Conservation (phyloP, 2,888 invertebrate genomes). For the Drosophila cognata region DNA sequence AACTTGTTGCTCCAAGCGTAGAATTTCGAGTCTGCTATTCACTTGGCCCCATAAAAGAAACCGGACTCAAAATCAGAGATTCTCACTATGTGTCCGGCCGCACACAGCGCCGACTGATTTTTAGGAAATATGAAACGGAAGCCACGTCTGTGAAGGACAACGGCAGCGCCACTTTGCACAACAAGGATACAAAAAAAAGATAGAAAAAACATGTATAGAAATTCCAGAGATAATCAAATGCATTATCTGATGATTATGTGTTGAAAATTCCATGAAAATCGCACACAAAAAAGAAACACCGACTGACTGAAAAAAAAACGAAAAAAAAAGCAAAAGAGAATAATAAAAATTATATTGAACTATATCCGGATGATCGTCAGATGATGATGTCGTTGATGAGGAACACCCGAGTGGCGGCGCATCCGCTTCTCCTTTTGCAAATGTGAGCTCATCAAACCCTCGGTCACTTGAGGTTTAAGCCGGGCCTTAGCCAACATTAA, state of each 20-base stretch:
- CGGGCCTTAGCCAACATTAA: conserved; percentile 67
- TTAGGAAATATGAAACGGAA: conserved; percentile 72
- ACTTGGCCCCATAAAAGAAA: conserved; percentile 33
- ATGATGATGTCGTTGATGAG: conserved; percentile 62
- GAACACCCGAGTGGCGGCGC: conserved; percentile 75
- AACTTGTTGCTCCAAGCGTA: conserved; percentile 37
- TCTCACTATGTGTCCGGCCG: conserved; percentile 57
- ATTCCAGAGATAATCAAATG: conserved; percentile 74
- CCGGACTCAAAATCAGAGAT: conserved; percentile 41
- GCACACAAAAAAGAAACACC: conserved; percentile 59
- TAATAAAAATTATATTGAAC: conserved; percentile 59
- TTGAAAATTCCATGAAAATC: conserved; percentile 74
- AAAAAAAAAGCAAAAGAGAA: conserved; percentile 2
- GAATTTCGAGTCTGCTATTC: conserved; percentile 26
- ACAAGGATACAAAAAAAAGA: conserved; percentile 23
- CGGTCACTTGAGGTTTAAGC: conserved; percentile 79
- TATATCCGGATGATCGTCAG: conserved; percentile 77
- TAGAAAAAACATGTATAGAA: conserved; percentile 46
- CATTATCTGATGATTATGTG: conserved; percentile 75
- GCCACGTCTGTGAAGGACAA: conserved; percentile 54
- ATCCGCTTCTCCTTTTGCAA: conserved; percentile 72
- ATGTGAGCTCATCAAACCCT: conserved; percentile 67
- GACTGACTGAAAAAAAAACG: conserved; percentile 40
- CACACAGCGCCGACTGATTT: conserved; percentile 51
- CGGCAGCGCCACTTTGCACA: conserved; percentile 66